These are phyloP conservation scores for Halocynthia aurantium DNA, from an alignment of 23 tunicate genomes.

Conservation along the genomic window DNA sequence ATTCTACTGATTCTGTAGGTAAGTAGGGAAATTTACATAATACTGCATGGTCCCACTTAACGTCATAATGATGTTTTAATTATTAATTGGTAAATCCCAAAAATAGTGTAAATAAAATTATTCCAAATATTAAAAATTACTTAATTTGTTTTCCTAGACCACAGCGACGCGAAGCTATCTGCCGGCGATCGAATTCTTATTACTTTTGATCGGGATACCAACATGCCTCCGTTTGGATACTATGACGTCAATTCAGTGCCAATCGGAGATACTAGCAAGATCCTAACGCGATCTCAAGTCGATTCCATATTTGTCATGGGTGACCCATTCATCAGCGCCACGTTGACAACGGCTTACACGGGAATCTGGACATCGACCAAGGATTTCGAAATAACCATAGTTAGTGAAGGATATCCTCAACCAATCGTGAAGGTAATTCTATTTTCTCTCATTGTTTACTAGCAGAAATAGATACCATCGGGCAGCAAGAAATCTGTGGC, in stretches of 20 bases:
- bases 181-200: slow-evolving; percentile 26
- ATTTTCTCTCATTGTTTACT: too few species aligned
- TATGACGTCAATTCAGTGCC: slow-evolving; percentile 23
- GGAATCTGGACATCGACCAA: slow-evolving; percentile 21
- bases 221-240: slow-evolving; percentile 46
- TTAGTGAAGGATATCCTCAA: slow-evolving; percentile 40
- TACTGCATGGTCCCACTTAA: too few species aligned
- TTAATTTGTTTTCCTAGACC: not conserved
- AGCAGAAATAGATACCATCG: too few species aligned
- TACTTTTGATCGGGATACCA: slow-evolving; percentile 28
- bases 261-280: slow-evolving; percentile 12
- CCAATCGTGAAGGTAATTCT: slow-evolving; percentile 15
- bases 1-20: too few species aligned
- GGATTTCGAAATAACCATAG: slow-evolving; percentile 9
- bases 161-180: slow-evolving; percentile 36
- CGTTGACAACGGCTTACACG: not conserved
- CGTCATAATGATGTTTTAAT: too few species aligned
- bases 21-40: too few species aligned
- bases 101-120: too few species aligned
- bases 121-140: too few species aligned
- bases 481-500: too few species aligned
- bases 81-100: too few species aligned
- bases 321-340: not conserved
- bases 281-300: not conserved
- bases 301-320: slow-evolving; percentile 11